Evolutionary conservation across 2,797 vertebrate genomes (phyloP).

Genomic region (Hipposideros larvatus): DNA sequence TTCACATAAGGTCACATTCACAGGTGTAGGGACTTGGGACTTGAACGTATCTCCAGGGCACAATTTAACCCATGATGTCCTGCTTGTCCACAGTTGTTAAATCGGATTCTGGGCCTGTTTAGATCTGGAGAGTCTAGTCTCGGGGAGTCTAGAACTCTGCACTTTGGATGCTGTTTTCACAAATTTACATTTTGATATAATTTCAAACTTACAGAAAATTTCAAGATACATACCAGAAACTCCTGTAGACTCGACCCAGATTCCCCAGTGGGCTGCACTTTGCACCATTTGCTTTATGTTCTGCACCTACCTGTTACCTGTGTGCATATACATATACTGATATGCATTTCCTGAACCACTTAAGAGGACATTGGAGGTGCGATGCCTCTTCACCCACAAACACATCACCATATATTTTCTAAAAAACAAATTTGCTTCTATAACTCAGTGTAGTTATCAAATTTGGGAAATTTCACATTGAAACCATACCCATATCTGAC

Average conservation of each 20-base stretch:
- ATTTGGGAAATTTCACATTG: not conserved
- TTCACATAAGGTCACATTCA: not conserved
- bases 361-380: not conserved
- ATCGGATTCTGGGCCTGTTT: not conserved
- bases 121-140: not conserved
- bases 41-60: not conserved
- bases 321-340: too few relatives aligned
- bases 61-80: accelerated
- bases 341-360: not conserved
- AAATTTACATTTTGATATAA: not conserved
- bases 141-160: not conserved
- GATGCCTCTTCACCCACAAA: not conserved
- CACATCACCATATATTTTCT: not conserved
- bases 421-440: not conserved
- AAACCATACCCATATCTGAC: not conserved
- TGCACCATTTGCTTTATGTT: accelerated
- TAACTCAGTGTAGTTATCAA: not conserved
- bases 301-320: not conserved
- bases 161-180: not conserved
- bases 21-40: not conserved
- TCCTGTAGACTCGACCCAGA: not conserved
- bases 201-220: not conserved
- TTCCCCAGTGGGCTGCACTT: not conserved
- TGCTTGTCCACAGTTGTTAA: not conserved
- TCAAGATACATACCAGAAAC: not conserved